phyloP scores from a whole-genome alignment of 1,140 invertebrate genomes.

The Phthorimaea operculella region DNA sequence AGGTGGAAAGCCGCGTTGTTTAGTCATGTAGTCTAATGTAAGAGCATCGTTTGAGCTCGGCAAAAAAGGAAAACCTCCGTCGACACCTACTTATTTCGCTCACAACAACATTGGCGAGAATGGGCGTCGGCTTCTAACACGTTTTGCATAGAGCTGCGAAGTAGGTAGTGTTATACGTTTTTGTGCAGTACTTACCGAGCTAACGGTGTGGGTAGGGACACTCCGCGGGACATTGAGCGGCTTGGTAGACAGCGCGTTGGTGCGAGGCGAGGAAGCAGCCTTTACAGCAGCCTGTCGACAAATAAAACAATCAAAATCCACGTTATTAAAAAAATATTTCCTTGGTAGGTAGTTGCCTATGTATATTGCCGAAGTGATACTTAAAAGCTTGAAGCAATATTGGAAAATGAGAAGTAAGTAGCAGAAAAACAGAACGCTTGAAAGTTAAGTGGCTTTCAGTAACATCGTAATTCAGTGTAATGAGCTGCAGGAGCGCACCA shows the following conservation, averaged over 20 bases:
- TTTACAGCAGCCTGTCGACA: constrained; percentile 57
- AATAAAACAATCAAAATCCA: constrained; percentile 3
- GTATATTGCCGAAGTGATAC: not conserved
- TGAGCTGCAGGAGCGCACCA: constrained; percentile 13
- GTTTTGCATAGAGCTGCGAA: too few species aligned
- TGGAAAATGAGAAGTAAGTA: too few species aligned
- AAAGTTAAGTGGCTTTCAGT: constrained; percentile 2
- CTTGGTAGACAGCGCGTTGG: constrained; percentile 58
- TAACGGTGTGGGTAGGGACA: constrained; percentile 57
- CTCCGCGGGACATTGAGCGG: constrained; percentile 51
- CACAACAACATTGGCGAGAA: too few species aligned
- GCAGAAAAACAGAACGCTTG: too few species aligned
- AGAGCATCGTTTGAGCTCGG: not conserved
- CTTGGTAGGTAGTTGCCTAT: too few species aligned
- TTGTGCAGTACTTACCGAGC: constrained; percentile 44
- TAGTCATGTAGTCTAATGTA: not conserved
- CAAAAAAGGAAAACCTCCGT: not conserved
- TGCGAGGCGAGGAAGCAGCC: constrained; percentile 60
- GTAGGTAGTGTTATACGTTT: too few species aligned
- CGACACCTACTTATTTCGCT: too few species aligned
- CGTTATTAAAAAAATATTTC: too few species aligned
- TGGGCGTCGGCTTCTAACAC: too few species aligned
- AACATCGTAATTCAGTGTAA: constrained; percentile 19
- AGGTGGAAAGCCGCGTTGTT: constrained; percentile 1
- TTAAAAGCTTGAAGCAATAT: too few species aligned